Evolutionary conservation across 2,113 vertebrate genomes (phyloP).

Genomic region (Lepus europaeus): DNA sequence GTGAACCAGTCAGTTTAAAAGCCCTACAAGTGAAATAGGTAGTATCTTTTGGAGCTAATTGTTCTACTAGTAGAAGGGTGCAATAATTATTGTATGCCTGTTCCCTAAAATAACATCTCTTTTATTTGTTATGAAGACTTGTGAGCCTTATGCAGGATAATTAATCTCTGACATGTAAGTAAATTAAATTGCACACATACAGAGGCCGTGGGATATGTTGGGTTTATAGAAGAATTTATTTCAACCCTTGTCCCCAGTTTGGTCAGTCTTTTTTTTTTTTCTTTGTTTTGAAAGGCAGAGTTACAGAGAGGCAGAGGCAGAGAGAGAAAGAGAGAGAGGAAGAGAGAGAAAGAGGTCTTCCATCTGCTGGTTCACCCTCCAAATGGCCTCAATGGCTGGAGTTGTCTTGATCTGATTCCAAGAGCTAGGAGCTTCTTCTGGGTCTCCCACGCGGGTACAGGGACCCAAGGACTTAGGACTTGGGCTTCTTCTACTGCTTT

Average conservation of each 20-base stretch:
- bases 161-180: constrained; percentile 4
- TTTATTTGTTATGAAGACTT: constrained; percentile 35
- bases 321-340: no score
- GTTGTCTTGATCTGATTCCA: no score
- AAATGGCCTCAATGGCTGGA: no score
- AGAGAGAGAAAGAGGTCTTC: no score
- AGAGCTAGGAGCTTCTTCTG: no score
- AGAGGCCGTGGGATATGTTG: neutral
- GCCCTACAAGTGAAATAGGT: constrained; percentile 58
- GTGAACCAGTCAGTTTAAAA: constrained; percentile 69
- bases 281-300: no score
- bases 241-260: neutral
- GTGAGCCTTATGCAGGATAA: neutral
- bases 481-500: no score
- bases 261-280: neutral
- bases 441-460: no score
- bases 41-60: constrained; percentile 45
- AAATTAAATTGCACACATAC: neutral
- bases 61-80: constrained; percentile 31
- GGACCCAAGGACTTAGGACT: no score
- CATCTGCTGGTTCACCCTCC: no score
- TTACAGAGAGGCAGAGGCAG: no score
- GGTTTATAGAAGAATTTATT: neutral
- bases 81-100: constrained; percentile 41
- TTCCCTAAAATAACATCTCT: constrained; percentile 36